phyloP scores from a whole-genome alignment of 2,113 vertebrate species.

The Rhinopithecus roxellana region DNA sequence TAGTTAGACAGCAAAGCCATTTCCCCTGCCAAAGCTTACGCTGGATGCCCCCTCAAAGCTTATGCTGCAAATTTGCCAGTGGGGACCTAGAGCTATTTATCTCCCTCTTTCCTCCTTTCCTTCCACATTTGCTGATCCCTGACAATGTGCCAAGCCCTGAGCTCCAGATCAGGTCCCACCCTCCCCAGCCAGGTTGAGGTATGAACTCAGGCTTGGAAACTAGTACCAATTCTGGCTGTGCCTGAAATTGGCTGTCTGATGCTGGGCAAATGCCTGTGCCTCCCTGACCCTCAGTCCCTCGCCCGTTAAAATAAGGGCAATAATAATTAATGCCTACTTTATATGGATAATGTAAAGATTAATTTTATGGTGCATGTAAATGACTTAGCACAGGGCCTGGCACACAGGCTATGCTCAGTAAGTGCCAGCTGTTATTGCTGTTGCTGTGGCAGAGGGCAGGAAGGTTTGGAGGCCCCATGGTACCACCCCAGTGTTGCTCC shows the following conservation, averaged over 20 bases:
- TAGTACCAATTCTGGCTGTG: neutral
- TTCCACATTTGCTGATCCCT: neutral
- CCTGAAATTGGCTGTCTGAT: neutral
- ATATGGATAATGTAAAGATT: neutral
- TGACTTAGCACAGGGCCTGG: neutral
- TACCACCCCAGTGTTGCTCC: neutral
- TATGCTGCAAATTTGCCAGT: neutral
- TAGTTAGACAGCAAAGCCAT: neutral
- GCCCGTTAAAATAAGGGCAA: neutral
- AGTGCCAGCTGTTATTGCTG: neutral
- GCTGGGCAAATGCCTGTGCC: neutral
- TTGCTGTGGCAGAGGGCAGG: neutral
- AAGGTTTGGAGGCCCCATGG: neutral
- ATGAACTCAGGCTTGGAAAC: neutral
- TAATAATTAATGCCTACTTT: neutral
- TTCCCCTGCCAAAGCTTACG: neutral
- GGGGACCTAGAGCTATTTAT: neutral
- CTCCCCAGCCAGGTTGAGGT: neutral
- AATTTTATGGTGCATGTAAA: neutral
- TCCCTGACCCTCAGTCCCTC: neutral
- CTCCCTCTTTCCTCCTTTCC: neutral
- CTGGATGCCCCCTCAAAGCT: neutral
- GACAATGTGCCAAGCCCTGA: neutral
- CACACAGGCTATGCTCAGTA: neutral
- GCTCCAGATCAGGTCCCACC: neutral